Base-by-base conservation (phyloP, 2,888 invertebrate genomes). In the Eudasyphora cyanicolor region DNA sequence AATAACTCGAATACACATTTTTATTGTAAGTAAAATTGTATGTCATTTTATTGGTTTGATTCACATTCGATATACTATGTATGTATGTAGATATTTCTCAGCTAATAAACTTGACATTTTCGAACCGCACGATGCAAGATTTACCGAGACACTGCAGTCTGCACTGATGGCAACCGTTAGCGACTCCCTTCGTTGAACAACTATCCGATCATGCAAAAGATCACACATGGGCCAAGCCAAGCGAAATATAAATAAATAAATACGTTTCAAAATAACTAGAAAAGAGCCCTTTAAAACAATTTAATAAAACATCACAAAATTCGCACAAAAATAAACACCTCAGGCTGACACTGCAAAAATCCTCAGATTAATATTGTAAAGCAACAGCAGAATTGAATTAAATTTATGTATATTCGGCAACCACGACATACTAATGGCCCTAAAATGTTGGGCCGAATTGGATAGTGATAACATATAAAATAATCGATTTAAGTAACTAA, bases 131-230 rank as follows among this genome's bases (percentile, higher is more conserved):
- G 35, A 8, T 64, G 62, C 70, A 67, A 80, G 2, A 51, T 77
- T 75, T 70, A 27, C 35, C 83, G 77, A 80, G 57, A 71, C 14
- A 83, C 79, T 80, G 62, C 70, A n/a, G n/a, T n/a, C n/a, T n/a
- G n/a, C n/a, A n/a, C 10, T 42, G 29, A 70, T 32, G 10, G 45
- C 24, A 42, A 7, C 51, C 38, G 32, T 27, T 10, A 60, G 64
- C 69, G 69, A 77, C 69, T 83, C 79, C 82, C 76, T 83, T 79
- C 51, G 76, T 42, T 70, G 35, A 38, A 74, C 76, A 70, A 76
- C 79, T 76, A 67, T 49, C 57, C 73, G 29, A 57, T 73, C 60
- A 73, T 69, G 45, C 77, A 70, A 51, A 77, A 77, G 74, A 83
- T 77, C 76, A 76, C 42, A 14, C 24, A 67, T 67, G 67, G n/a